phyloP scores from a whole-genome alignment of 2,888 invertebrate species.

The Lepidocyrtoides sp. region DNA sequence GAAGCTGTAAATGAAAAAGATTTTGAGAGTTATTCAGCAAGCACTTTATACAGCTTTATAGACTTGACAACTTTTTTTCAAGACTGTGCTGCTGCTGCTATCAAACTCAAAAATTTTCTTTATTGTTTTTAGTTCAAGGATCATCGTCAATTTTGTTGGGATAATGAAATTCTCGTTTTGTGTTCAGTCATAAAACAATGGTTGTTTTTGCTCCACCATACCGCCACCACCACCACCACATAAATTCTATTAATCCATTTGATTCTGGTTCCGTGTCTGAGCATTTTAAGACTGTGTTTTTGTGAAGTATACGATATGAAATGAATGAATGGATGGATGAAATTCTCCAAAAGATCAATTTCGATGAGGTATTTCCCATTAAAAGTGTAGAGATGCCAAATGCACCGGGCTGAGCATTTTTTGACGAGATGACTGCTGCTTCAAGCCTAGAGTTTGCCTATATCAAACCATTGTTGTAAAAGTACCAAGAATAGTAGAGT shows the following conservation, averaged over 20 bases:
- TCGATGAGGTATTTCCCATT: conserved; percentile 4
- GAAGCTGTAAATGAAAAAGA: neutral
- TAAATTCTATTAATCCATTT: conserved; percentile 12
- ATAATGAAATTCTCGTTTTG: neutral
- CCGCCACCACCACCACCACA: neutral
- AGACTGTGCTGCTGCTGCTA: neutral
- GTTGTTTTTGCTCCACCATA: neutral
- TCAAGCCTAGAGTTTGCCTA: neutral
- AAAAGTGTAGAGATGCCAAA: conserved; percentile 24
- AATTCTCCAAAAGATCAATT: neutral
- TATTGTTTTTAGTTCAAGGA: conserved; percentile 15
- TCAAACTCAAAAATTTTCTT: conserved; percentile 6
- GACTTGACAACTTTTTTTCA: conserved; percentile 58
- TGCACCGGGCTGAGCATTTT: conserved; percentile 1
- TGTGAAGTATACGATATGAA: neutral
- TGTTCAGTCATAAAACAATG: conserved; percentile 41
- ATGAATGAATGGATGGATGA: no score
- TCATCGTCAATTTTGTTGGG: neutral
- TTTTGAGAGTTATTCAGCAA: no score
- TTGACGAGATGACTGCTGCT: conserved; percentile 20
- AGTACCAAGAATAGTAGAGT: neutral
- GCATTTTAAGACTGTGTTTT: neutral
- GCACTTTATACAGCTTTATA: conserved; percentile 59
- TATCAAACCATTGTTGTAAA: neutral
- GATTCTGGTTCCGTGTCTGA: neutral